phyloP scores from a whole-genome alignment of 2,797 vertebrate genomes.

The Poliocrania exsul region DNA sequence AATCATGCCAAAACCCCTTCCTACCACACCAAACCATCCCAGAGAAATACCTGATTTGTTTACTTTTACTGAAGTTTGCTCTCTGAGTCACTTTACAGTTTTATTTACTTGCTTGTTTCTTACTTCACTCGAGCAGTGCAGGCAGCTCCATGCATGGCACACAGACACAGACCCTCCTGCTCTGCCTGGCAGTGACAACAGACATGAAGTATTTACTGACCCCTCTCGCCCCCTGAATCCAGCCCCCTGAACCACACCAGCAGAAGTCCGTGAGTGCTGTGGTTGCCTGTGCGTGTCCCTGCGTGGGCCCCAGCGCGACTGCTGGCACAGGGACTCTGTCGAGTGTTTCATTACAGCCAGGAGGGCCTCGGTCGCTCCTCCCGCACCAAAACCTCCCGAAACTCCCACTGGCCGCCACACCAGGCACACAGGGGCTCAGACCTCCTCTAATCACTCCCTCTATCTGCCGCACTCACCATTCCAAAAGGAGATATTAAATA shows the following conservation, averaged over 20 bases:
- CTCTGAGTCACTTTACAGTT: background rate
- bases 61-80: constrained; percentile 14
- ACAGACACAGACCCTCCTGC: background rate
- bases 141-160: background rate
- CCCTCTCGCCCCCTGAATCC: background rate
- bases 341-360: accelerated
- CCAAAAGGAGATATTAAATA: background rate
- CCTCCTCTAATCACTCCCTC: accelerated
- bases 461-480: background rate
- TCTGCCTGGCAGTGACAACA: background rate
- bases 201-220: accelerated
- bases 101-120: background rate
- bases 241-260: background rate
- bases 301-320: background rate
- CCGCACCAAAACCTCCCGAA: background rate
- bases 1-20: background rate
- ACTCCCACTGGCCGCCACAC: background rate
- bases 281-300: background rate
- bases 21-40: background rate
- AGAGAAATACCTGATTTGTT: constrained; percentile 3
- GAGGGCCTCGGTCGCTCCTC: background rate
- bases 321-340: background rate
- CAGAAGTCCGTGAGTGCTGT: accelerated
- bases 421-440: accelerated
- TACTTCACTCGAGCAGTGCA: background rate